These are phyloP conservation scores for Pygocentrus nattereri DNA, from an alignment of 2,797 vertebrate genomes.

Conservation along the genomic window DNA sequence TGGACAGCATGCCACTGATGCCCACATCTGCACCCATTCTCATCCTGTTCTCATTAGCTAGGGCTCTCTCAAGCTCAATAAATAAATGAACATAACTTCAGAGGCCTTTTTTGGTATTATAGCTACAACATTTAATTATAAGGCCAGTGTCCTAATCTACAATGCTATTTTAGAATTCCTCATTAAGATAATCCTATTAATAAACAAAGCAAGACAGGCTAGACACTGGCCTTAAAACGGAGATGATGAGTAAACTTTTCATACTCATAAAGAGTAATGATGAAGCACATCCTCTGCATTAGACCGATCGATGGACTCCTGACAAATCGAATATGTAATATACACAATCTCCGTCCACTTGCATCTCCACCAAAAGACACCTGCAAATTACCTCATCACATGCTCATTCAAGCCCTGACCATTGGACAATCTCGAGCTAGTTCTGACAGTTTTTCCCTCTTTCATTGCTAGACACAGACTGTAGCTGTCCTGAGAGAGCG, in stretches of 20 bases:
- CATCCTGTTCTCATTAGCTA: not conserved
- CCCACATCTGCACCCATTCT: not conserved
- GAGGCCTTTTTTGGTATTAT: not conserved
- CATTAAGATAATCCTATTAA: slow-evolving; percentile 25
- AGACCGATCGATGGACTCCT: slow-evolving; percentile 72
- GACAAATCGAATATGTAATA: slow-evolving; percentile 70
- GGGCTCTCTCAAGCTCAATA: not conserved
- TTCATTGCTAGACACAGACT: too few species aligned
- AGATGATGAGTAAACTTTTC: slow-evolving; percentile 1
- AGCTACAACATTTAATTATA: not conserved
- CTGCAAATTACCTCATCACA: slow-evolving; percentile 28
- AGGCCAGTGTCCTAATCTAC: not conserved
- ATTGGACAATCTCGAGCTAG: not conserved
- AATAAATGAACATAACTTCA: not conserved
- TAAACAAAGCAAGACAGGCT: slow-evolving; percentile 12
- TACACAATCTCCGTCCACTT: slow-evolving; percentile 42
- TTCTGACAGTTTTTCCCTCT: not conserved
- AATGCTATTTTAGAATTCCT: slow-evolving; percentile 12
- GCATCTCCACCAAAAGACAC: slow-evolving; percentile 35
- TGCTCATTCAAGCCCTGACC: not conserved
- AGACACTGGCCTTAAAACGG: not conserved
- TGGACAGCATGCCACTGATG: slow-evolving; percentile 4
- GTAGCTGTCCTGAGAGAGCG: not conserved
- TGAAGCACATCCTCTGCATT: slow-evolving; percentile 57
- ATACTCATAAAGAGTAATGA: not conserved